Base-by-base conservation (phyloP, 2,797 vertebrate species). In the Microcaecilia unicolor region DNA sequence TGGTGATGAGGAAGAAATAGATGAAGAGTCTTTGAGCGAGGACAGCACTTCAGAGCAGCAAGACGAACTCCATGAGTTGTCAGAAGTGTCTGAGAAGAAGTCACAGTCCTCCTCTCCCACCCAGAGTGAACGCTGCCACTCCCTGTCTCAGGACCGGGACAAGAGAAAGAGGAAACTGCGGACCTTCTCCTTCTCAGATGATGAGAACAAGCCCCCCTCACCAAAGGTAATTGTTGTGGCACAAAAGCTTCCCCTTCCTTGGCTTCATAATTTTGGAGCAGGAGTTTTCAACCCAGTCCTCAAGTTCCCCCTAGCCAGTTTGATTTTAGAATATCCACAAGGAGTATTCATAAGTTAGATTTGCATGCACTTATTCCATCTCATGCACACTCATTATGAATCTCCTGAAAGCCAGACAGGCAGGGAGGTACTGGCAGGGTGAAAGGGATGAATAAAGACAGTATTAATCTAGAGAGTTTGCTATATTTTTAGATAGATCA, bases 1-100 rank as follows among this genome's bases (percentile, higher is more conserved):
- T 44, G 93, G 87, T 15, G 91, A 61, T 28, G 85, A 98, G 59
- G 94, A 98, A 15, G 93, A 98, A 19, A 65, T 67, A 44, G 95
- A 99, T 42, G 93, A 96, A 3, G 90, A 98, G 30, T 96, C 92
- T 16, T 63, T 93, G 31, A 96, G 89, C 42, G 93, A 97, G 54
- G 93, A 89, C 51, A 86, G 92, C 6, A 85, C 89, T 8, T 97
- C 93, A 2, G 94, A 97, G 69, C 74, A 88, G 38, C 93, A 90
- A 44, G 92, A 97, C 0, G 92, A 97, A 36, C 66, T 94, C 16
- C 89, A 92, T 54, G 95, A 97, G 28, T 92, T 97, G 44, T 93
- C 93, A 1, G 93, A 98, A 55, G 84, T 86, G 26, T 97, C 92
- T 0, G 83, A 90, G 9, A 91, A 87, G 58, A 96, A 95, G 55